Evolutionary conservation across 2,797 vertebrate species (phyloP).

Genomic region (Geotria australis): DNA sequence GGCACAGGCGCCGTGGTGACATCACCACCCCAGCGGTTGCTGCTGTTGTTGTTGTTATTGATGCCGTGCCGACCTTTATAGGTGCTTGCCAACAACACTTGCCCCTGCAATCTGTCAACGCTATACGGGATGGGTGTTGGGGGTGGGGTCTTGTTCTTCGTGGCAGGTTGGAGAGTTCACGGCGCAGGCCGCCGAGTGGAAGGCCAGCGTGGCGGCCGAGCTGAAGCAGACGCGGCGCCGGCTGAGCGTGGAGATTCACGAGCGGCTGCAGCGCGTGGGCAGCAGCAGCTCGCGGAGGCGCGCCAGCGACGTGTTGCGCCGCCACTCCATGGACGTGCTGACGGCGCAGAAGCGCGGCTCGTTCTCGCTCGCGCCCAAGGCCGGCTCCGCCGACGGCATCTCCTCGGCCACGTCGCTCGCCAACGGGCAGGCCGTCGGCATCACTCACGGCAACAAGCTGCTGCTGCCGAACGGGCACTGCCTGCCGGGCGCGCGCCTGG

Average conservation of each 20-base stretch:
- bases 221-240: constrained; percentile 64
- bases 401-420: neutral
- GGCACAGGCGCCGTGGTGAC: too few species aligned
- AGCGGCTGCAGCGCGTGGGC: constrained; percentile 74
- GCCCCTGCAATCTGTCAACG: too few species aligned
- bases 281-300: constrained; percentile 90
- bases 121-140: too few species aligned
- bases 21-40: too few species aligned
- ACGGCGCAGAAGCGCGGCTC: constrained; percentile 50
- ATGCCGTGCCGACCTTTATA: too few species aligned
- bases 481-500: neutral
- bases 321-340: constrained; percentile 78
- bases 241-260: constrained; percentile 74
- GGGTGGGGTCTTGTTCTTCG: neutral
- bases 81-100: too few species aligned
- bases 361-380: neutral
- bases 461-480: neutral
- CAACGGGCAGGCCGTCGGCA: neutral
- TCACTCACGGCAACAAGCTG: neutral
- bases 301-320: constrained; percentile 68
- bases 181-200: constrained; percentile 85
- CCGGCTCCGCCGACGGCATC: neutral
- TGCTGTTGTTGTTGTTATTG: too few species aligned
- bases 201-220: constrained; percentile 74
- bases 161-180: constrained; percentile 80